Base-by-base conservation (phyloP, 2,797 vertebrate genomes). In the Centropyge bicolor region DNA sequence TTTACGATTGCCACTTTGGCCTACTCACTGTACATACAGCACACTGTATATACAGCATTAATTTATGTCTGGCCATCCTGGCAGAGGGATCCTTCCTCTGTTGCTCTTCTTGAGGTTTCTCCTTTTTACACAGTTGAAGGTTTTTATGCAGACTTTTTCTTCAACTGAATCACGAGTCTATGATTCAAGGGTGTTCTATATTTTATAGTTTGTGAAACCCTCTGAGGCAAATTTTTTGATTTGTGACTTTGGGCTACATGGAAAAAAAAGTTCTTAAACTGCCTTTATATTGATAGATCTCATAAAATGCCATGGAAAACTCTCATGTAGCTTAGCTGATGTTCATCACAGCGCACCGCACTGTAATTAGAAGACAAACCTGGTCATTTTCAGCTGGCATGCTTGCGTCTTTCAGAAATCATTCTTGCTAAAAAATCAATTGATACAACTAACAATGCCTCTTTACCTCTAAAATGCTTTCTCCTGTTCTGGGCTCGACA, bases 231-330 rank as follows among this genome's bases (percentile, higher is more conserved):
- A 71, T 65, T 60, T 31, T 70, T 51, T 45, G 45, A 72, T 64
- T n/a, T 66, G 51, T 57, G 35, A 57, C 66, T 69, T 20, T 76
- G 31, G 49, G 56, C 45, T 46, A 1, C 31, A 63, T 22, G 45
- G n/a, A n/a, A 60, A 81, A 45, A 67, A 83, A 74, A 4, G 10
- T 3, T 16, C 40, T 56, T 1, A 14, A 57, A 54, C 48, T 59
- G 56, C 43, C 66, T 60, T 52, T 38, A 77, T 82, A 61, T 36
- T 20, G 22, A 74, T 41, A 49, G 6, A 76, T 14, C n/a, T 59
- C 36, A 66, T 76, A 64, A 82, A 80, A 59, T 66, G 17, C 52
- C 49, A 78, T 22, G 73, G 78, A 82, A 86, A 86, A 83, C 43
- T 65, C 31, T 45, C 17, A 8, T 43, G 70, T 27, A 71, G 78